Evolutionary conservation across 2,113 vertebrate genomes (phyloP).

Genomic region (Lasiurus borealis): DNA sequence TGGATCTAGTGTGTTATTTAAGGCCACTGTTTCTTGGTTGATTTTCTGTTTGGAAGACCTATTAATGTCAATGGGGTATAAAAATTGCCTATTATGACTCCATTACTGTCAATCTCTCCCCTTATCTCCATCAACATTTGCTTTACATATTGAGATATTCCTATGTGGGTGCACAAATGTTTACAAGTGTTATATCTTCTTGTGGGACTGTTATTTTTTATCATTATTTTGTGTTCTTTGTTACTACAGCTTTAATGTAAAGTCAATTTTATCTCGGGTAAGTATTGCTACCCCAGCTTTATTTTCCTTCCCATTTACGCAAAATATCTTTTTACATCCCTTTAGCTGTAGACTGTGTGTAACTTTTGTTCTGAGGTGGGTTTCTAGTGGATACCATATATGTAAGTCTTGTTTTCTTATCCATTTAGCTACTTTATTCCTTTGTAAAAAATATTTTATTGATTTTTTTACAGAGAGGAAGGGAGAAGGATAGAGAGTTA

Average conservation of each 20-base stretch:
- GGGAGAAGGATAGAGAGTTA: too few species aligned
- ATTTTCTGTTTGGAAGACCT: background rate
- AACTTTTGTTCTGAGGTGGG: background rate
- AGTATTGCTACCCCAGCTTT: background rate
- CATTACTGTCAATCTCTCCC: background rate
- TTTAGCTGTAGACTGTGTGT: background rate
- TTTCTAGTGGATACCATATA: background rate
- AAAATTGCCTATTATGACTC: background rate
- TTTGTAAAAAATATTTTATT: too few species aligned
- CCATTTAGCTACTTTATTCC: background rate
- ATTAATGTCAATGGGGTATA: background rate
- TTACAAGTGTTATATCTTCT: background rate
- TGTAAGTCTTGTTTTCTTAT: background rate
- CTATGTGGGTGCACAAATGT: background rate
- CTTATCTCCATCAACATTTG: background rate
- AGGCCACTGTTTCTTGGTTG: too few species aligned
- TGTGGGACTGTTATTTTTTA: background rate
- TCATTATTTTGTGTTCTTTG: background rate
- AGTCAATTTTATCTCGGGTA: background rate
- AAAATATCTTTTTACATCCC: background rate
- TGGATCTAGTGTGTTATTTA: too few species aligned
- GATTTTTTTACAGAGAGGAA: too few species aligned
- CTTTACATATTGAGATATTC: background rate
- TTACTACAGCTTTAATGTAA: background rate
- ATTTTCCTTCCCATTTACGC: background rate